Percentiles rank a stretch among this genome's conserved stretches.
These are phyloP conservation scores for Hymenochirus boettgeri DNA, from an alignment of 2,113 vertebrate species.

Conservation along the genomic window DNA sequence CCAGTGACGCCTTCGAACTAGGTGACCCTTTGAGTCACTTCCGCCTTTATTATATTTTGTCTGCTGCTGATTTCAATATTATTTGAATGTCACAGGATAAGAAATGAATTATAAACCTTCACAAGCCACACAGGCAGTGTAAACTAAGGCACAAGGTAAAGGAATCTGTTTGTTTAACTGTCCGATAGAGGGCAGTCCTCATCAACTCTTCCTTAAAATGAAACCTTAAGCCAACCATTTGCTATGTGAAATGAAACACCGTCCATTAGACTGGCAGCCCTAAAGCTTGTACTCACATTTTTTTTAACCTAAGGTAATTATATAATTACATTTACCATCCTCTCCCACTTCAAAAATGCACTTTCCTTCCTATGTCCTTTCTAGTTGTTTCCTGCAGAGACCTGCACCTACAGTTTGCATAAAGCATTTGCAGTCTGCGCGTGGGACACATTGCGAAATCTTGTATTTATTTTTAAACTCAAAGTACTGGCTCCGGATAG, in stretches of 20 bases:
- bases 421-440: background rate
- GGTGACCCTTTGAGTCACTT: no score
- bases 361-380: slow-evolving; percentile 11
- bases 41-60: no score
- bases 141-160: background rate
- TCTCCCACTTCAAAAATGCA: slow-evolving; percentile 24
- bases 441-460: slow-evolving; percentile 12
- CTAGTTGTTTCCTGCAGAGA: slow-evolving; percentile 24
- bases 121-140: background rate
- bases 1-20: no score
- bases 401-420: slow-evolving; percentile 11
- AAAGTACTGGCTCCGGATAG: background rate
- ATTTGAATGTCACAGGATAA: no score
- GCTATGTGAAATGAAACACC: slow-evolving; percentile 33
- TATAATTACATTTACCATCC: slow-evolving; percentile 29
- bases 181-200: slow-evolving; percentile 28
- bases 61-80: no score
- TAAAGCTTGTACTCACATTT: slow-evolving; percentile 19
- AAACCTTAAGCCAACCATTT: slow-evolving; percentile 11
- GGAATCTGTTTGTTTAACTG: background rate
- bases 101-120: background rate
- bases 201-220: background rate
- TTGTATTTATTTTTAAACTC: slow-evolving; percentile 12
- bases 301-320: slow-evolving; percentile 35
- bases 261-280: slow-evolving; percentile 25